phyloP scores from a whole-genome alignment of 2,113 vertebrate genomes.

The Plestiodon gilberti region DNA sequence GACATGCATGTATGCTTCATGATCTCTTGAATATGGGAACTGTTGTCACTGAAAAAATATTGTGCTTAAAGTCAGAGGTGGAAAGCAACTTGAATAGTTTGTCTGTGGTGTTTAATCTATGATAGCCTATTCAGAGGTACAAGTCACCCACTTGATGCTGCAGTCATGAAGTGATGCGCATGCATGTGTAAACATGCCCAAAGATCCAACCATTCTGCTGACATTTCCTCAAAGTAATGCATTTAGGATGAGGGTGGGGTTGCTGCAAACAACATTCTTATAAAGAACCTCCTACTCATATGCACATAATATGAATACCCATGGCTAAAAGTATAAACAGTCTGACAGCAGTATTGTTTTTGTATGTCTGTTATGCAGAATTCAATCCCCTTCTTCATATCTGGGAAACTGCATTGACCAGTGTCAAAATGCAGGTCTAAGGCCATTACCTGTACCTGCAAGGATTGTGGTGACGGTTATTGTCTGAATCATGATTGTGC shows the following conservation, averaged over 20 bases:
- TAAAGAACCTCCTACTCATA: not conserved
- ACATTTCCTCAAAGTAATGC: not conserved
- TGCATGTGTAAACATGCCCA: not conserved
- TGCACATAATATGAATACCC: not conserved
- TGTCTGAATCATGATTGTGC: too few species aligned
- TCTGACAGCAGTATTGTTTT: not conserved
- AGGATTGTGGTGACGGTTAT: too few species aligned
- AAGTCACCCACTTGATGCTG: not conserved
- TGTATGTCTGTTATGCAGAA: not conserved
- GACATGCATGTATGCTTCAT: not conserved
- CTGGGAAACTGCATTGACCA: too few species aligned
- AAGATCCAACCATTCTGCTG: not conserved
- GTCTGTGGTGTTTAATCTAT: not conserved
- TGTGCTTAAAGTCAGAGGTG: not conserved
- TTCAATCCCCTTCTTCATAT: too few species aligned
- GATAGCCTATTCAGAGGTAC: not conserved
- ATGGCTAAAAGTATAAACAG: not conserved
- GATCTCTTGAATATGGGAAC: not conserved
- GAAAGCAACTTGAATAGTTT: not conserved
- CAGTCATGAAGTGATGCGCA: not conserved
- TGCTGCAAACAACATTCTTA: not conserved
- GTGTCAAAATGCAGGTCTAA: too few species aligned
- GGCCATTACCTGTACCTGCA: too few species aligned
- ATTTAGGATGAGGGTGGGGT: too few species aligned
- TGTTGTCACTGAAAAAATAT: not conserved